These are phyloP conservation scores for Eueides isabella DNA, from an alignment of 1,140 invertebrate species.

Conservation along the genomic window DNA sequence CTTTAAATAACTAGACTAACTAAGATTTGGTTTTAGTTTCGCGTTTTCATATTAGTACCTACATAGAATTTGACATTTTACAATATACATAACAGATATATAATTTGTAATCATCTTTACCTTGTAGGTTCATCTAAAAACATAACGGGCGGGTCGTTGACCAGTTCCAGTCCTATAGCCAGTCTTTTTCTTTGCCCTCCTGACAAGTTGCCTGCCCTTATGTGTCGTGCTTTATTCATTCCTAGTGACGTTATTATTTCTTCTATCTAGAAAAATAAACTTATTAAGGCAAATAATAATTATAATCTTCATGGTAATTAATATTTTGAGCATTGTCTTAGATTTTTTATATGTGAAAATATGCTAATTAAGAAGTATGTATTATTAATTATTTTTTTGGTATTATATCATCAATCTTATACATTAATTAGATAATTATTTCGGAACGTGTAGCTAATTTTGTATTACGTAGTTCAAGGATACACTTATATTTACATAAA, in stretches of 20 bases:
- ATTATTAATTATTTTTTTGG: too few species aligned
- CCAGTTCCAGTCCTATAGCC: conserved; percentile 91
- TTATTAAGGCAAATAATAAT: not conserved
- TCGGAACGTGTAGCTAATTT: not conserved
- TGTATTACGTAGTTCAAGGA: not conserved
- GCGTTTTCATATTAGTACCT: too few species aligned
- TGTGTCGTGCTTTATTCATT: conserved; percentile 84
- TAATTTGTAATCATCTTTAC: conserved; percentile 83
- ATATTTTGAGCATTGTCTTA: not conserved
- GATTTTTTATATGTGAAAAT: not conserved
- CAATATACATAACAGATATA: too few species aligned
- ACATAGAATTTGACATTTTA: too few species aligned
- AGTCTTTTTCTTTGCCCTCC: conserved; percentile 95
- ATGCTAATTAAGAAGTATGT: too few species aligned
- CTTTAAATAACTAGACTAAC: too few species aligned
- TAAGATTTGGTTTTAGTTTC: too few species aligned
- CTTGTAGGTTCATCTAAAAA: conserved; percentile 97
- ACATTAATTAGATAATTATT: not conserved
- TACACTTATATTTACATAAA: not conserved
- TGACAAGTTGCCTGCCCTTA: conserved; percentile 87
- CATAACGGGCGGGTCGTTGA: conserved; percentile 95
- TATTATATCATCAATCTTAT: too few species aligned
- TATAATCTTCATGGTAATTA: not conserved
- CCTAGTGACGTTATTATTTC: conserved; percentile 90
- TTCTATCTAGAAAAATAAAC: conserved; percentile 82